These are phyloP conservation scores for Xerus inauris DNA, from an alignment of 2,113 vertebrate genomes.

Conservation along the genomic window DNA sequence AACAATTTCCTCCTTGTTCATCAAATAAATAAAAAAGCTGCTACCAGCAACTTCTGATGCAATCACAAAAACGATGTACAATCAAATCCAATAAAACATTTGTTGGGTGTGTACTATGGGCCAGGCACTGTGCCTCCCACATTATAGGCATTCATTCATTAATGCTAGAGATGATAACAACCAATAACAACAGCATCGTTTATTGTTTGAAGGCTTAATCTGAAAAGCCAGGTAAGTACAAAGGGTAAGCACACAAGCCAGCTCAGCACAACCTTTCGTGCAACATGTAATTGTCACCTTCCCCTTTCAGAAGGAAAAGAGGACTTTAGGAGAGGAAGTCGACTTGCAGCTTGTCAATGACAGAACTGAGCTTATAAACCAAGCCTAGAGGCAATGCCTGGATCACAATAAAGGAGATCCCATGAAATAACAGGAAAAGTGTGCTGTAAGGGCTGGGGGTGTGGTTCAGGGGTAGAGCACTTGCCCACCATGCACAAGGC, in stretches of 20 bases:
- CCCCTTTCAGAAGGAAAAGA: background rate
- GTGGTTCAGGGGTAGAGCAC: background rate
- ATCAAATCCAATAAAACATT: background rate
- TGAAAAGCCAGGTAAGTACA: no score
- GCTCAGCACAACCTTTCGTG: background rate
- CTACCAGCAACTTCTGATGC: background rate
- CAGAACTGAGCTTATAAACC: constrained; percentile 33
- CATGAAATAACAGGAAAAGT: background rate
- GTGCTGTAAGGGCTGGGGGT: background rate
- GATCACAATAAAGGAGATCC: background rate
- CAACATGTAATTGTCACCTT: constrained; percentile 26
- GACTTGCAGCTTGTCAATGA: constrained; percentile 24
- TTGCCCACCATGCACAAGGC: background rate
- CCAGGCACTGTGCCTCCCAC: background rate
- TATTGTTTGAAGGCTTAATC: background rate
- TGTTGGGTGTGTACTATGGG: background rate
- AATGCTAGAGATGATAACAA: background rate
- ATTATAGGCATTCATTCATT: background rate
- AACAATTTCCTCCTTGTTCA: constrained; percentile 14
- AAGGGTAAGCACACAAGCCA: background rate
- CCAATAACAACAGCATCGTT: background rate
- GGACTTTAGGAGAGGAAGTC: background rate
- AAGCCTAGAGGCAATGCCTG: background rate
- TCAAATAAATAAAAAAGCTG: constrained; percentile 9
- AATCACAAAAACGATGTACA: background rate